Evolutionary conservation across 2,888 invertebrate genomes (phyloP).

Genomic region (Phlogophora meticulosa): DNA sequence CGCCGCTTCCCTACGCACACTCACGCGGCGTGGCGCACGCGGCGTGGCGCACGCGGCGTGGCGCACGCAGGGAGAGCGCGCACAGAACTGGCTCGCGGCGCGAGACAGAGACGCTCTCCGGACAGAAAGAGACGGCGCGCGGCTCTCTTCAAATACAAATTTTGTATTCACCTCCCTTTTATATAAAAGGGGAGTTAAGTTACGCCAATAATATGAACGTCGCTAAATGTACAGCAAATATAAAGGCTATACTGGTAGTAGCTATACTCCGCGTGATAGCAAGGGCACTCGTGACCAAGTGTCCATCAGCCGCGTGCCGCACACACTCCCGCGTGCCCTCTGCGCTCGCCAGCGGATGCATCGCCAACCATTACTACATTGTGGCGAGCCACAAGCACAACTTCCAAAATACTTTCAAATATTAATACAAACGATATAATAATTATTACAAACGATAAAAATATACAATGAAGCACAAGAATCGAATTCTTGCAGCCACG

Average conservation of each 20-base stretch:
- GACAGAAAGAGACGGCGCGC: not conserved
- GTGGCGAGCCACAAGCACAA: constrained; percentile 8
- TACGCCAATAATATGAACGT: too few species aligned
- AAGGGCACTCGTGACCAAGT: not conserved
- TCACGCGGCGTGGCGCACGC: not conserved
- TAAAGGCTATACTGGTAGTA: too few species aligned
- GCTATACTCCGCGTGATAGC: too few species aligned
- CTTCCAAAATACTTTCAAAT: constrained; percentile 24
- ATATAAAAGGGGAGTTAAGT: too few species aligned
- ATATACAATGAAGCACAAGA: constrained; percentile 37
- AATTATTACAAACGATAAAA: constrained; percentile 30
- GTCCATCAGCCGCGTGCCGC: constrained; percentile 4
- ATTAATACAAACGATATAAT: constrained; percentile 15
- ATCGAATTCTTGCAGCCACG: constrained; percentile 33
- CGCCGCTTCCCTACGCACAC: not conserved
- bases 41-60: constrained; percentile 1
- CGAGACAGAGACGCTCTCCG: too few species aligned
- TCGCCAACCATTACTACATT: not conserved
- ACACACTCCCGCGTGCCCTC: too few species aligned
- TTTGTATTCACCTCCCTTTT: too few species aligned
- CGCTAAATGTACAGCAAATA: too few species aligned
- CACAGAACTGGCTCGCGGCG: too few species aligned
- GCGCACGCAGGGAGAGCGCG: too few species aligned
- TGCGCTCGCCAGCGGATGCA: not conserved
- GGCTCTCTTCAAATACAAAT: too few species aligned